These are phyloP conservation scores for Chitala chitala DNA, from an alignment of 2,113 vertebrate species.

Conservation along the genomic window DNA sequence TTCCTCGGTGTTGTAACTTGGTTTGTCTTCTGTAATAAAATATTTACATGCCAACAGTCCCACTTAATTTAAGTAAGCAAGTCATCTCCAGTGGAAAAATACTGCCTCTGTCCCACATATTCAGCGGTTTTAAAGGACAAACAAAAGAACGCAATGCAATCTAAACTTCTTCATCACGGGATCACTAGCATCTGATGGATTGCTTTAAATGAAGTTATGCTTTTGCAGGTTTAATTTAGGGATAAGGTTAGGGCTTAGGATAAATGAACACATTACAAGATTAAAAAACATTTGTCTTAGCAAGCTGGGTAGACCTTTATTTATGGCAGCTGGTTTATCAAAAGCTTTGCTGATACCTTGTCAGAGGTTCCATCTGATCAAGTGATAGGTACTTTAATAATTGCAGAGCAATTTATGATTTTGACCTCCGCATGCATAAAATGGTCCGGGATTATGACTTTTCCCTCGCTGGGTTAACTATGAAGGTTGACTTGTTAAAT, in stretches of 20 bases:
- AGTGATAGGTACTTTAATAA: constrained; percentile 47
- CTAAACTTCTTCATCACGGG: constrained; percentile 19
- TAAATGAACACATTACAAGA: constrained; percentile 86
- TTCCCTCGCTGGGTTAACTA: constrained; percentile 25
- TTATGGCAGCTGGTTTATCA: constrained; percentile 60
- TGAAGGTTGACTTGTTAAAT: constrained; percentile 26
- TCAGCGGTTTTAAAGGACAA: constrained; percentile 29
- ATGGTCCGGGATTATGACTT: constrained; percentile 38
- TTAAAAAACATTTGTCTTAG: constrained; percentile 86
- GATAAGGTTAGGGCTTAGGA: constrained; percentile 73
- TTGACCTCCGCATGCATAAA: constrained; percentile 23
- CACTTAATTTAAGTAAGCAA: not conserved
- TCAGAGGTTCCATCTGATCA: constrained; percentile 37
- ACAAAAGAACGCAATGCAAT: constrained; percentile 8
- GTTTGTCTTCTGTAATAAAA: not conserved
- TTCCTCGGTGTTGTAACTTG: too few relatives aligned
- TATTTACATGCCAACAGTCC: not conserved
- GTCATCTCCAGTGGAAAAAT: not conserved
- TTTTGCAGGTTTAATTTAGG: constrained; percentile 79
- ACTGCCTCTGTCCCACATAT: constrained; percentile 1
- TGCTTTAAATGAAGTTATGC: constrained; percentile 74
- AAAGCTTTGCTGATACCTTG: constrained; percentile 29
- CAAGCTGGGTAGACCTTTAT: constrained; percentile 69
- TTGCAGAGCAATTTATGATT: constrained; percentile 43
- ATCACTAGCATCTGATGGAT: constrained; percentile 69